Conservation (phyloP, 2,888 invertebrate genomes). For the Netelia fuscicornis region DNA sequence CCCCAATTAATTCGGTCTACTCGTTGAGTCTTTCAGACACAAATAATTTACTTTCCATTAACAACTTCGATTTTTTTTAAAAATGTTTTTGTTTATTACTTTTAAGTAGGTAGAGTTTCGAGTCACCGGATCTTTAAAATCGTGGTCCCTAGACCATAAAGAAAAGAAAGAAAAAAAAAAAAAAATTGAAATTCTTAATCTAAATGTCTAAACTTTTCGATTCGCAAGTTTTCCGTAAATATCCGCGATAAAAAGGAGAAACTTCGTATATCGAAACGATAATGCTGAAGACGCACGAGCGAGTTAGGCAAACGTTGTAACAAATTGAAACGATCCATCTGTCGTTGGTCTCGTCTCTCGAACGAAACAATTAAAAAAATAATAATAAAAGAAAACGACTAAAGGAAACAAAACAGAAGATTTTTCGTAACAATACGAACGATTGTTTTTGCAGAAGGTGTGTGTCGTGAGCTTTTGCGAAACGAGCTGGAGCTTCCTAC, state of each 20-base stretch:
- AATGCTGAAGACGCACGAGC: constrained; percentile 8
- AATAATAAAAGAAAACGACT: constrained; percentile 67
- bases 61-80: constrained; percentile 60
- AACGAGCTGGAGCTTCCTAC: constrained; percentile 21
- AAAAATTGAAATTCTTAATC: constrained; percentile 67
- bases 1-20: constrained; percentile 64
- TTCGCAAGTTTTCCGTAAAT: constrained; percentile 8
- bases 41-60: constrained; percentile 68
- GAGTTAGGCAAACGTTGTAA: constrained; percentile 38
- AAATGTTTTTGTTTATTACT: constrained; percentile 66
- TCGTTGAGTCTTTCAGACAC: constrained; percentile 76
- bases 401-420: constrained; percentile 74
- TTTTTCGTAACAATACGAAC: constrained; percentile 3
- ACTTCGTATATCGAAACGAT: constrained; percentile 15
- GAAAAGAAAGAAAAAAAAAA: constrained; percentile 50
- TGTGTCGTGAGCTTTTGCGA: neutral
- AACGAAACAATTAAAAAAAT: neutral
- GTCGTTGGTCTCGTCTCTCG: constrained; percentile 3
- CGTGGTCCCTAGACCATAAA: constrained; percentile 64
- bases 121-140: constrained; percentile 73
- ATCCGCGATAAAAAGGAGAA: neutral
- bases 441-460: constrained; percentile 19
- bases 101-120: constrained; percentile 75
- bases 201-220: constrained; percentile 6
- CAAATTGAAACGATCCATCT: constrained; percentile 30